Evolutionary conservation across 2,888 invertebrate genomes (phyloP).

Genomic region (Zaprionus bogoriensis): DNA sequence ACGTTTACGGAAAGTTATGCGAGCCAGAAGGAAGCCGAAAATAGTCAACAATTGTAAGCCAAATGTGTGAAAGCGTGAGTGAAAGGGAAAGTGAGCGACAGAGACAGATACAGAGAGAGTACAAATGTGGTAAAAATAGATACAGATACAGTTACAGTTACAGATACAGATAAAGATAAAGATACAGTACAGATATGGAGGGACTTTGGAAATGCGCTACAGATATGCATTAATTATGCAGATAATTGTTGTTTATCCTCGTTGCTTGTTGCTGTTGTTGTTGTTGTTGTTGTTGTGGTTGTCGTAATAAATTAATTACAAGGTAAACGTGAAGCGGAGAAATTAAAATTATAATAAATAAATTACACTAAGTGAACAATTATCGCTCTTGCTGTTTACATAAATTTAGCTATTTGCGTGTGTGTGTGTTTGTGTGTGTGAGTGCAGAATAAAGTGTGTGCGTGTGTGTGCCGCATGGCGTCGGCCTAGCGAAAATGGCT

Average conservation of each 20-base stretch:
- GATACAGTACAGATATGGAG: background rate
- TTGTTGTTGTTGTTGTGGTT: constrained; percentile 24
- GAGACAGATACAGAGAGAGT: constrained; percentile 35
- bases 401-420: constrained; percentile 54
- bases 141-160: constrained; percentile 21
- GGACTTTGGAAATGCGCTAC: constrained; percentile 35
- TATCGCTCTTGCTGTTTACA: constrained; percentile 44
- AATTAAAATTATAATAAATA: constrained; percentile 75
- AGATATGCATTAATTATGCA: constrained; percentile 34
- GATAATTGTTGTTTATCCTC: constrained; percentile 1
- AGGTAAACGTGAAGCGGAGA: constrained; percentile 56
- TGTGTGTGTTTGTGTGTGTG: constrained; percentile 19
- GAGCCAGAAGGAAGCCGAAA: constrained; percentile 56
- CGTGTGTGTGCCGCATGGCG: constrained; percentile 18
- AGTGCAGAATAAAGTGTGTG: no score
- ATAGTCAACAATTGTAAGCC: constrained; percentile 68
- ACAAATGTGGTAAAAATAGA: background rate
- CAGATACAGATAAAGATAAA: constrained; percentile 3
- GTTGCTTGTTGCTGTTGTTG: background rate
- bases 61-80: constrained; percentile 71
- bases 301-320: constrained; percentile 63
- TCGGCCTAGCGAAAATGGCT: constrained; percentile 27
- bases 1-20: constrained; percentile 69
- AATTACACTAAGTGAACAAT: constrained; percentile 76
- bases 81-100: constrained; percentile 48